Base-by-base conservation (phyloP, 1,140 invertebrate species). In the Venturia canescens region DNA sequence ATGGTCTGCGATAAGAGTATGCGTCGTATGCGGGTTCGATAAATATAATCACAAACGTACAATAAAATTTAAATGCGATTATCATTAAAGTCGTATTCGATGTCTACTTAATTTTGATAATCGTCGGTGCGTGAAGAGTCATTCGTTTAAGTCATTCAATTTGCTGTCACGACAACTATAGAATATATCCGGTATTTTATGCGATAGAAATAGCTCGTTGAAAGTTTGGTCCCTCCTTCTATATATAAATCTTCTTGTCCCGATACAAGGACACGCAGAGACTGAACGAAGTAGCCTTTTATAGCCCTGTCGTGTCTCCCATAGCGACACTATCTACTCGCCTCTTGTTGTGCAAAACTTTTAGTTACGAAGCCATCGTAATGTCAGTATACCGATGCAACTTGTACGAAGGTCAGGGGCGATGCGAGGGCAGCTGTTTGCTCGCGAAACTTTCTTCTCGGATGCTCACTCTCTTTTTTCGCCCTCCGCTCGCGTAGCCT, bases 391-490 rank as follows among this genome's bases (percentile, higher is more conserved):
- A 50, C 71, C 38, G 71, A 74, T 74, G 71, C 48, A 74, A 74
- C 38, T 74, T 74, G 44, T 74, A 48, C 71, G 71, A 74, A 74
- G 71, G 71, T 74, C 71, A 74, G n/a, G 71, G 71, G 71, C 71
- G 66, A 63, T n/a, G 23, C 66, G 66, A 69, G 48, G 71, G 44
- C 71, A 74, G 71, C 71, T 74, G 71, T 74, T 74, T 74, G 53
- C 71, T 74, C 71, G 71, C 71, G 38, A 74, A 74, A 74, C 71
- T 74, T 74, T 71, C 69, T 71, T 48, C 18, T 23, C n/a, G 1
- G 15, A 63, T 29, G 7, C 23, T 27, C 38, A 21, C 21, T 72
- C 26, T 66, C 26, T 66, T 26, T 66, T 66, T 26, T 38, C 70
- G 34, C 38, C 44, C 38, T 26, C 34, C 21, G 16, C 34, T 34